phyloP scores from a whole-genome alignment of 2,113 vertebrate genomes.

The Actinemys pallida region DNA sequence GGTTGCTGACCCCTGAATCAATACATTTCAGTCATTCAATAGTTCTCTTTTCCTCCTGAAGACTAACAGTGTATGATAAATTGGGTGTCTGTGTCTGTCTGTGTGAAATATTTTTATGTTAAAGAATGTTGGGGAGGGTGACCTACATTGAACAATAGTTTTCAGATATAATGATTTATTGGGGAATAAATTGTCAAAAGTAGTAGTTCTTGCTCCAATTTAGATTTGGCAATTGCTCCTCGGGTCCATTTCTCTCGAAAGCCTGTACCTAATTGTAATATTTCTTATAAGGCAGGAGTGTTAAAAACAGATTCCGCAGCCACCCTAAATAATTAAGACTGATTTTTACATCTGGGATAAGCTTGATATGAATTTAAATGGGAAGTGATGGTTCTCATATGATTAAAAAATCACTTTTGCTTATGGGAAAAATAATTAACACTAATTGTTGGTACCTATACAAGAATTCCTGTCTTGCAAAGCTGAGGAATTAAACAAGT shows the following conservation, averaged over 20 bases:
- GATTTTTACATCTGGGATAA: neutral
- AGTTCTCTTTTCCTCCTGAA: neutral
- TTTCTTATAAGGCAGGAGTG: neutral
- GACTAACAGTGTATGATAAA: neutral
- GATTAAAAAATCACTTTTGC: neutral
- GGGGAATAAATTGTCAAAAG: neutral
- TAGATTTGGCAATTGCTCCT: neutral
- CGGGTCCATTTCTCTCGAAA: neutral
- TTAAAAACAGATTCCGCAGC: neutral
- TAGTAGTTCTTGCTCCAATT: neutral
- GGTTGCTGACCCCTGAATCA: neutral
- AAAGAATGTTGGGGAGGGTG: neutral
- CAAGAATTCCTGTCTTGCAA: neutral
- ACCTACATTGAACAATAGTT: neutral
- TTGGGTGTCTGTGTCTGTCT: neutral
- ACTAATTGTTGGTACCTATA: neutral
- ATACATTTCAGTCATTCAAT: neutral
- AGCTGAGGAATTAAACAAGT: neutral
- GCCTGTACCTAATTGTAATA: neutral
- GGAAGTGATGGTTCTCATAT: neutral
- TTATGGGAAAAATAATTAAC: neutral
- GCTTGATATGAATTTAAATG: neutral
- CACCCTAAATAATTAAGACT: fast-evolving
- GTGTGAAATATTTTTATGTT: neutral
- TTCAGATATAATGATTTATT: neutral